Evolutionary conservation across 2,797 vertebrate species (phyloP), one percentile per base, ranked within the genome.

Genomic region (Chloroceryle inda): DNA sequence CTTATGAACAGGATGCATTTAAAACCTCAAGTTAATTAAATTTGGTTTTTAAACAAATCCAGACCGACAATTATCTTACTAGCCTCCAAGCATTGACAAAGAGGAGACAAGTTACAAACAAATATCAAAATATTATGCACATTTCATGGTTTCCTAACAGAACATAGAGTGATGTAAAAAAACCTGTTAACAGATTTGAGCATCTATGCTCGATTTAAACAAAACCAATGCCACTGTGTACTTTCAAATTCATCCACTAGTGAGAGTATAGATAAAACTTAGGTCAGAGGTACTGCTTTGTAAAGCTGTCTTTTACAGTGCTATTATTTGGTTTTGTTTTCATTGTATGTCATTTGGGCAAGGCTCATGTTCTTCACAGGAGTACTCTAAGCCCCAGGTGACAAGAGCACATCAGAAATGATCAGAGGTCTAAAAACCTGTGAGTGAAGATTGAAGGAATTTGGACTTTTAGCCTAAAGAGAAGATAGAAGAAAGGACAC

Each of bases 1-100:
- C 95, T 96, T 94, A 83, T 91, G 89, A 96, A 91, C 78, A 96
- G 85, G 85, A 94, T 93, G 27, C 52, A 86, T 93, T 88, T 84
- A 97, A 96, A 94, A 75, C 49, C 49, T 33, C 27, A 29, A 94
- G 67, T 84, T 90, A 96, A 96, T 92, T 91, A 74, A 77, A 91
- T 85, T 66, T 35, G 69, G 64, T 93, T 92, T 88, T 92, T 72
- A 94, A 97, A 94, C 84, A 96, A 97, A 95, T 55, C 64, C 61
- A 86, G 45, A 37, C 59, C 74, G 88, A 92, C 53, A 45, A 33
- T 82, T 85, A 94, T 83, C 24, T 72, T 69, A 82, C 44, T 91
- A 88, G 49, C 66, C 87, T 92, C 42, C 27, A 95, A 84, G 12
- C n/a, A 58, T 50, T 85, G 61, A 55, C 95, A 69, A 96, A 89